Percentiles rank a stretch among this genome's conserved stretches.
Evolutionary conservation across 2,888 invertebrate genomes (phyloP).

Genomic region (Drosophila vallismaia): DNA sequence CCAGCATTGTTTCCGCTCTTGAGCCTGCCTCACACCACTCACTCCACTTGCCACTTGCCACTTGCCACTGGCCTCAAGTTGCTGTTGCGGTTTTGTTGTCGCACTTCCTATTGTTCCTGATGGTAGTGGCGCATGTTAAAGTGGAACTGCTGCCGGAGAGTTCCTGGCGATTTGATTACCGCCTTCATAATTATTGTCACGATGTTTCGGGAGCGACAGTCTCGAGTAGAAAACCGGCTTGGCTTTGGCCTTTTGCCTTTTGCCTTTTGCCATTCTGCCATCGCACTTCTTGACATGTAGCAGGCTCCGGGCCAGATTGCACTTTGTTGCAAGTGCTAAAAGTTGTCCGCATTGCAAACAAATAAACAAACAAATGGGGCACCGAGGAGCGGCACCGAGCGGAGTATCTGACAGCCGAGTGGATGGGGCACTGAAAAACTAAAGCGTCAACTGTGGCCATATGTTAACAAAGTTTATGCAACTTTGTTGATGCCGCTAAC

Average conservation of each 20-base stretch:
- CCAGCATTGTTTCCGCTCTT: slow-evolving; percentile 61
- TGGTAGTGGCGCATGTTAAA: slow-evolving; percentile 65
- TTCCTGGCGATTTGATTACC: slow-evolving; percentile 66
- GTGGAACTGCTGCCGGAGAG: slow-evolving; percentile 50
- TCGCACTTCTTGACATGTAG: slow-evolving; percentile 44
- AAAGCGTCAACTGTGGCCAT: slow-evolving; percentile 56
- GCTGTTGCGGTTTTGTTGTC: slow-evolving; percentile 63
- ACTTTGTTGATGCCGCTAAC: slow-evolving; percentile 47
- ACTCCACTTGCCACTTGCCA: slow-evolving; percentile 1
- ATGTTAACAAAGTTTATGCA: slow-evolving; percentile 70
- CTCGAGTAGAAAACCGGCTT: slow-evolving; percentile 6
- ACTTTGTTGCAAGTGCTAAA: slow-evolving; percentile 60
- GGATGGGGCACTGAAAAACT: slow-evolving; percentile 24
- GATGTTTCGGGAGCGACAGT: slow-evolving; percentile 33
- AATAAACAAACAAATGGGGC: slow-evolving; percentile 44
- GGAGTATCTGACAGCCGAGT: slow-evolving; percentile 33
- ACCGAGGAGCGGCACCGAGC: neutral
- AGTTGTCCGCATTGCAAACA: slow-evolving; percentile 38
- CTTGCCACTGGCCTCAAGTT: slow-evolving; percentile 61
- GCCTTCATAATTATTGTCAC: slow-evolving; percentile 69
- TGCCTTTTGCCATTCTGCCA: slow-evolving; percentile 47
- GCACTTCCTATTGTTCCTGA: slow-evolving; percentile 61
- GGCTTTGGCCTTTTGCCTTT: slow-evolving; percentile 52
- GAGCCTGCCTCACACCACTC: slow-evolving; percentile 27
- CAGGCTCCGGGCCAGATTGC: slow-evolving; percentile 41